A percentile compares a stretch with the other conserved stretches of the same genome.
Evolutionary conservation across 2,113 vertebrate genomes (phyloP).

Genomic region (Serinus canaria): DNA sequence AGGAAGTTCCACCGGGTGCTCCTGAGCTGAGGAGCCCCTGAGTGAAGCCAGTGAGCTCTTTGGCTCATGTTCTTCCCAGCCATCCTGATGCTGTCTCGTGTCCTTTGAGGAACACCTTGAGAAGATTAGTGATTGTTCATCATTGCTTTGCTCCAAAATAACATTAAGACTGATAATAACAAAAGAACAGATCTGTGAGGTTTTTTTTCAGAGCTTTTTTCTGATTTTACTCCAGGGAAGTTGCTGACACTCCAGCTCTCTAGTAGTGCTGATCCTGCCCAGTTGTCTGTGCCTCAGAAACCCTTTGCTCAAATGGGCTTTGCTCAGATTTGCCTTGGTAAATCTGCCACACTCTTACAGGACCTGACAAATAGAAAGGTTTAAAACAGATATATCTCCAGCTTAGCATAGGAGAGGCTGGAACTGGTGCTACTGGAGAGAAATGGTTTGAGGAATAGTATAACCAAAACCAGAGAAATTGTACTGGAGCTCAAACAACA

Average conservation of each 20-base stretch:
- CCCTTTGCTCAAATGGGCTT: background rate
- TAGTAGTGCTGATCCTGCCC: background rate
- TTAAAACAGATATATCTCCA: background rate
- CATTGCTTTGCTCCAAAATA: background rate
- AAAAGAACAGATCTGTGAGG: background rate
- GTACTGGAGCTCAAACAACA: background rate
- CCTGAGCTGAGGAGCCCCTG: background rate
- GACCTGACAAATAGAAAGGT: background rate
- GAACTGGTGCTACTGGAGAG: background rate
- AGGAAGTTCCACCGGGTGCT: background rate
- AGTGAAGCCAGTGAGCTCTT: background rate
- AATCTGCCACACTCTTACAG: background rate
- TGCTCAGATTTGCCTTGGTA: background rate
- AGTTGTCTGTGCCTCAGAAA: background rate
- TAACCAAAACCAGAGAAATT: background rate
- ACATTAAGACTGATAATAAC: background rate
- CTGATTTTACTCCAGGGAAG: background rate
- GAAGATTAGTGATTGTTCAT: background rate
- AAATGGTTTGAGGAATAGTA: background rate
- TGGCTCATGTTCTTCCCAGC: background rate
- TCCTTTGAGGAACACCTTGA: background rate
- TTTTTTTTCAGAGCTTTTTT: background rate
- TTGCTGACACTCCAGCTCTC: background rate
- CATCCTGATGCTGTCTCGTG: fast-evolving
- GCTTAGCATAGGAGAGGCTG: background rate